phyloP scores from a whole-genome alignment of 2,113 vertebrate species.

The Callionymus lyra region DNA sequence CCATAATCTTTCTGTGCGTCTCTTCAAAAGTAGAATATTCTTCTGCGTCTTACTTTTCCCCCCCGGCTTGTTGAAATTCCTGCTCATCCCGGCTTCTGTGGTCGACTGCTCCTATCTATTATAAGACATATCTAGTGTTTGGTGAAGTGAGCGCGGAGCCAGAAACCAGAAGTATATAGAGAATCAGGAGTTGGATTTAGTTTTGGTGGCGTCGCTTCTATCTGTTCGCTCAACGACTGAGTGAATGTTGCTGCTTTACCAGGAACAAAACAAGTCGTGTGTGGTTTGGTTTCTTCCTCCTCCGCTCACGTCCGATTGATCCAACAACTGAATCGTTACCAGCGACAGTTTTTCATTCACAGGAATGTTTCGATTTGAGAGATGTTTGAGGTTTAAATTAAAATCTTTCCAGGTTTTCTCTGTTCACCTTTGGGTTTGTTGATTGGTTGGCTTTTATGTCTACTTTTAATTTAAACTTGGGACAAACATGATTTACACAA shows the following conservation, averaged over 20 bases:
- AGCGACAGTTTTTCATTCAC: neutral
- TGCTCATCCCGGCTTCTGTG: neutral
- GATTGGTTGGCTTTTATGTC: too few relatives aligned
- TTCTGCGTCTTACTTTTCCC: too few relatives aligned
- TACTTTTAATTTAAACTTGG: too few relatives aligned
- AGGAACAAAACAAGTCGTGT: neutral
- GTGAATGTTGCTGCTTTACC: conserved; percentile 5
- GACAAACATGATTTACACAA: too few relatives aligned
- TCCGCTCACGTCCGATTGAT: too few relatives aligned
- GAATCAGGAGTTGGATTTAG: neutral
- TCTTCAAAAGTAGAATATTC: too few relatives aligned
- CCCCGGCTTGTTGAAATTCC: neutral
- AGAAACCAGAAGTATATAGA: too few relatives aligned
- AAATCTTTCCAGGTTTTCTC: too few relatives aligned
- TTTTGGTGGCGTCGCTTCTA: conserved; percentile 4
- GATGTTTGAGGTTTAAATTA: too few relatives aligned
- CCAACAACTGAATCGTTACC: neutral
- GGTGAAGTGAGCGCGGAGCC: conserved; percentile 1
- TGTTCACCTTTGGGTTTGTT: too few relatives aligned
- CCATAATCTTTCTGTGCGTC: too few relatives aligned
- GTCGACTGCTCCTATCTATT: conserved; percentile 10
- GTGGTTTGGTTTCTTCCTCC: conserved; percentile 1
- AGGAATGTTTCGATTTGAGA: conserved; percentile 1
- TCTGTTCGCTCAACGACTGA: neutral
- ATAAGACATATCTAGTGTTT: conserved; percentile 1